Base-by-base conservation (phyloP, 2,888 invertebrate species). In the Leucania comma region DNA sequence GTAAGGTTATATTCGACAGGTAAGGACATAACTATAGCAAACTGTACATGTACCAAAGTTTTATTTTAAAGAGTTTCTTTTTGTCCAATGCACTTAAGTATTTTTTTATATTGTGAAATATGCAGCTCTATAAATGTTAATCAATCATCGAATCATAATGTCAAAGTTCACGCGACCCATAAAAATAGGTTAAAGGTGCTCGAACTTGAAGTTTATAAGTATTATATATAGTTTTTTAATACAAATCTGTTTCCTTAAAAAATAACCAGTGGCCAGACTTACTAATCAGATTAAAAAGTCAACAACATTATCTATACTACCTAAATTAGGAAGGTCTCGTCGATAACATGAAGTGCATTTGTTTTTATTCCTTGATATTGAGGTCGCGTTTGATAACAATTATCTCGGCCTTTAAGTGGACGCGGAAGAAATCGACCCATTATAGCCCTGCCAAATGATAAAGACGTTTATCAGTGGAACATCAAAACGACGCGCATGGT, bases 361-460 rank as follows among this genome's bases (percentile, higher is more conserved):
- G 91, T 90, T 89, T 89, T 86, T 73, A 86, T 79, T 81, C 74
- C 79, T 79, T 75, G 57, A 73, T 80, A 85, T 90, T 90, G 88
- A 94, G 93, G 94, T 91, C 90, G 86, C 76, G 78, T 79, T 83
- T 91, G 95, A 94, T 95, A 94, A 87, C 81, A 86, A 84, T 86
- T 91, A 92, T 92, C 90, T 83, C 85, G 90, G 87, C 94, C 94
- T 95, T 48, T 92, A 93, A 78, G 85, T 85, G 84, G 88, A 93
- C 84, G 86, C 94, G 95, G 95, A 95, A 95, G 95, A 87, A 90
- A 89, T 90, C 87, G 85, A 87, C 88, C 81, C 83, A 86, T 87
- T 90, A 88, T 89, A 89, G 90, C 80, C 75, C 88, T 83, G 88
- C 91, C 88, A 90, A 94, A 93, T 92, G 88, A 82, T 73, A 85